phyloP scores from a whole-genome alignment of 2,888 invertebrate species.

The Shargacucullia verbasci region DNA sequence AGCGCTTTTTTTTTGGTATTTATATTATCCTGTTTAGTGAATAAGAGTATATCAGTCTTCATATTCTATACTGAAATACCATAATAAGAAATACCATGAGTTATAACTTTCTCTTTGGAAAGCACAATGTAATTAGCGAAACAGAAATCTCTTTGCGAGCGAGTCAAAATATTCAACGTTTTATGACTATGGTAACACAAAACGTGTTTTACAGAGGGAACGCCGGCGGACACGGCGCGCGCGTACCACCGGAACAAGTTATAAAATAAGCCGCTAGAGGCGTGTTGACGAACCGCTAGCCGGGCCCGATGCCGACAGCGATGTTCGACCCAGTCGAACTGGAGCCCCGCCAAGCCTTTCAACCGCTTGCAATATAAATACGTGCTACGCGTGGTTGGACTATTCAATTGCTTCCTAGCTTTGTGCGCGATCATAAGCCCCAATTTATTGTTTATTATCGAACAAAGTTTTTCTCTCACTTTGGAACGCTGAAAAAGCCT shows the following conservation, averaged over 20 bases:
- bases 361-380: slow-evolving; percentile 58
- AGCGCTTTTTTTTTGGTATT: too few relatives aligned
- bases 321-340: slow-evolving; percentile 53
- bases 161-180: slow-evolving; percentile 36
- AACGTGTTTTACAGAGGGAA: slow-evolving; percentile 52
- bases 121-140: slow-evolving; percentile 9
- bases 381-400: slow-evolving; percentile 55
- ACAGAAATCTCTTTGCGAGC: slow-evolving; percentile 14
- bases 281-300: slow-evolving; percentile 51
- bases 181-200: slow-evolving; percentile 46
- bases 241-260: slow-evolving; percentile 58
- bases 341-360: slow-evolving; percentile 60
- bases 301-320: slow-evolving; percentile 47
- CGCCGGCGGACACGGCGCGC: slow-evolving; percentile 26
- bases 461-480: not conserved
- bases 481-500: not conserved
- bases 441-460: slow-evolving; percentile 45
- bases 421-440: slow-evolving; percentile 46
- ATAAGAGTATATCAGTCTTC: too few relatives aligned
- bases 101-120: not conserved
- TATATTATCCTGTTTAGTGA: too few relatives aligned
- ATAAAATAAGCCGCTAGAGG: slow-evolving; percentile 63
- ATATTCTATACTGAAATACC: too few relatives aligned
- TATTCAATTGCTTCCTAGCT: slow-evolving; percentile 62
- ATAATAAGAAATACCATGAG: not conserved